phyloP scores from a whole-genome alignment of 2,113 vertebrate genomes.

The Solea solea region DNA sequence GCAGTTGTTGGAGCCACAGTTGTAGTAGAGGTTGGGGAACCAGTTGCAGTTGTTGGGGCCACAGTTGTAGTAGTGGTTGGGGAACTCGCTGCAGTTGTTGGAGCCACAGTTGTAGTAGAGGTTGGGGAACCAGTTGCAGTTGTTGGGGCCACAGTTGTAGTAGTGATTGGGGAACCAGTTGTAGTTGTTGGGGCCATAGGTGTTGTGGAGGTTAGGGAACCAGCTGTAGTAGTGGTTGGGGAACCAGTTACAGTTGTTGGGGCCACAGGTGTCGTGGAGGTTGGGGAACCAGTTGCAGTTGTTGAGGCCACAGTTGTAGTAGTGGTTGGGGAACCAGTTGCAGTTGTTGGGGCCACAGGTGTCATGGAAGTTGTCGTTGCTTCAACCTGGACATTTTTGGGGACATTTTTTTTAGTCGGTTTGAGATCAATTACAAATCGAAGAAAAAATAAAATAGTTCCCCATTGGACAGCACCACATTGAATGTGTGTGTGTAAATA shows the following conservation, averaged over 20 bases:
- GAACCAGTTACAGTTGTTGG: background rate
- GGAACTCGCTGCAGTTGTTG: background rate
- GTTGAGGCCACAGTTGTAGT: accelerated
- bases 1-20: background rate
- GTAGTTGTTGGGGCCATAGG: background rate
- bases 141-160: background rate
- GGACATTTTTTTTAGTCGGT: no score
- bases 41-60: background rate
- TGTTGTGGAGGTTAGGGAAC: background rate
- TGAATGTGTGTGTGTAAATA: no score
- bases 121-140: background rate
- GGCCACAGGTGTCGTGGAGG: accelerated
- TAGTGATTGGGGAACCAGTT: background rate
- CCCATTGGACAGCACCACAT: no score
- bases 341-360: no score
- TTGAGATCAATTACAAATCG: background rate
- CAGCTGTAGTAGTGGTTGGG: no score
- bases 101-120: accelerated
- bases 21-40: background rate
- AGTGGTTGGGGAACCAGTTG: accelerated
- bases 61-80: no score
- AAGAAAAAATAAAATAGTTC: background rate
- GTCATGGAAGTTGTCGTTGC: no score
- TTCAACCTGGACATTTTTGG: no score
- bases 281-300: accelerated